Evolutionary conservation across 1,140 invertebrate species (phyloP), one percentile per base, ranked within the genome.

Genomic region (Papilio glaucus): DNA sequence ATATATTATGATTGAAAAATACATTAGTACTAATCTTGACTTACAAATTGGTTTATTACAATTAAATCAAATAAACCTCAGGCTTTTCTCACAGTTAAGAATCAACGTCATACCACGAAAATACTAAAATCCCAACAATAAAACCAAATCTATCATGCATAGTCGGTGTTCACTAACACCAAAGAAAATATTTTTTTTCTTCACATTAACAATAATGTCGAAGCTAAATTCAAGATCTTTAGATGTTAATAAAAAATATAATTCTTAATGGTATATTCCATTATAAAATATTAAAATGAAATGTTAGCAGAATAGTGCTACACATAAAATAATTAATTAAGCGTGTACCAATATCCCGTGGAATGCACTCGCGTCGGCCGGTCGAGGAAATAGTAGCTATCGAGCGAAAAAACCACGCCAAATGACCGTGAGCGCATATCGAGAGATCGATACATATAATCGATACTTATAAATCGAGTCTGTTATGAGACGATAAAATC

Each of bases 391-490:
- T 81, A 78, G 79, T 78, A 76, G 79, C 72, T 53, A 70, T 75
- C 62, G 68, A 72, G 75, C 60, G 63, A 76, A 77, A 80, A 82
- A 82, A 71, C 67, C 73, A 77, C 72, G 61, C 41, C 75, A 83
- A 85, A 88, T 85, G 84, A 86, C 88, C 88, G 85, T 77, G 81
- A 85, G 85, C 85, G 77, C 73, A 77, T 83, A 87, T 86, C 87
- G 75, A 78, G 74, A 76, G 81, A 83, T 88, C 89, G 89, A 90
- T 91, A 91, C 84, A 76, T 91, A 88, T 91, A 92, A 92, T 92
- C 90, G 88, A 86, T 90, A 88, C 90, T 89, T 92, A 92, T 92
- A 92, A 90, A 92, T 92, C 89, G 88, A 87, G 78, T 85, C 87
- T 80, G 86, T 91, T 91, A 91, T 90, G 87, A 89, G 88, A 85